Percentiles rank a stretch among this genome's conserved stretches.
These are phyloP conservation scores for Eupithecia subfuscata DNA, from an alignment of 2,888 invertebrate species.

Conservation along the genomic window DNA sequence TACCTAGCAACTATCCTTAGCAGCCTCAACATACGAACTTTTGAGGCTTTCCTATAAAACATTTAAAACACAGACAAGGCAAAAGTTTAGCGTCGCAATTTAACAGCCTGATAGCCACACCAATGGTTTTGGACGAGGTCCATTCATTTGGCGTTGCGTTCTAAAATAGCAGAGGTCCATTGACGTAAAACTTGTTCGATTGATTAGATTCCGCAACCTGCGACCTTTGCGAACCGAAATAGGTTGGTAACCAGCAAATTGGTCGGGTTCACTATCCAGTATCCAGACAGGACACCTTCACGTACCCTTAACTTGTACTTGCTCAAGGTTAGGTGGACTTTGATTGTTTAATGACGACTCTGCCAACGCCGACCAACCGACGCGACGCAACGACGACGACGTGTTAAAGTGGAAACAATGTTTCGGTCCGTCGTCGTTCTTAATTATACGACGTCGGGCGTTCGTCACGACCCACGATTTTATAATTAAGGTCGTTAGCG, in stretches of 20 bases:
- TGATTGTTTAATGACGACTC: neutral
- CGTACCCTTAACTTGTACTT: conserved; percentile 14
- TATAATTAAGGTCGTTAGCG: neutral
- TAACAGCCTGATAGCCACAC: neutral
- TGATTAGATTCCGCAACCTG: conserved; percentile 14
- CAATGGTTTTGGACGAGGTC: too few relatives aligned
- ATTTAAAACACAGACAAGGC: neutral
- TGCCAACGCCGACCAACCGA: neutral
- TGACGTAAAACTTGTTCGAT: conserved; percentile 17
- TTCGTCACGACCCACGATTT: neutral
- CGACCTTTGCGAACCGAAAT: conserved; percentile 19
- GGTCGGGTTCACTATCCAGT: conserved; percentile 19
- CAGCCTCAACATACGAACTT: neutral
- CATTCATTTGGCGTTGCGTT: neutral
- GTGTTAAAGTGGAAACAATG: neutral
- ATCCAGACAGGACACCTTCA: conserved; percentile 24
- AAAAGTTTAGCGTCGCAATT: neutral
- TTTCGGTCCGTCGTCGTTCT: neutral
- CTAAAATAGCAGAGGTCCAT: neutral
- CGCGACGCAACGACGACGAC: too few relatives aligned
- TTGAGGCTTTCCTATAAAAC: neutral
- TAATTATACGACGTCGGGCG: neutral
- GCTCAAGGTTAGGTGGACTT: neutral
- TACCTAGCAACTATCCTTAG: neutral
- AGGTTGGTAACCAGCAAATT: conserved; percentile 18